phyloP scores from a whole-genome alignment of 1,140 invertebrate genomes.

The Drosophila sp. region DNA sequence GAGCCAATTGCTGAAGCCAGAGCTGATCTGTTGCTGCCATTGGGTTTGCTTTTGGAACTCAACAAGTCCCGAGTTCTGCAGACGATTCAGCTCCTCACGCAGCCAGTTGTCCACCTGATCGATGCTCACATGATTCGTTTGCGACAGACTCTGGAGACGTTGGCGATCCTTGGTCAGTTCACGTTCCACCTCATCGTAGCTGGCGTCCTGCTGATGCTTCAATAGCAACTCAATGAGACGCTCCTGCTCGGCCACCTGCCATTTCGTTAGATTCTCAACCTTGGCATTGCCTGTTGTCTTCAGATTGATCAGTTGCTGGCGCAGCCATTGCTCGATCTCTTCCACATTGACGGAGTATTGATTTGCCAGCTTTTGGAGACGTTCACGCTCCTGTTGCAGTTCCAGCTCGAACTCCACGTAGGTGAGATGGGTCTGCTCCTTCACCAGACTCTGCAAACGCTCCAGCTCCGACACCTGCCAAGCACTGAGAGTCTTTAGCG shows the following conservation, averaged over 20 bases:
- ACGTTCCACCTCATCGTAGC: constrained; percentile 67
- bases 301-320: constrained; percentile 74
- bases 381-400: constrained; percentile 69
- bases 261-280: constrained; percentile 73
- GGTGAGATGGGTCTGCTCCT: constrained; percentile 71
- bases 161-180: constrained; percentile 65
- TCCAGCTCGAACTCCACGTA: constrained; percentile 78
- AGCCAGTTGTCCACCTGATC: constrained; percentile 79
- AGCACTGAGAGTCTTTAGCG: constrained; percentile 61
- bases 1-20: constrained; percentile 68
- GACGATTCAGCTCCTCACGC: constrained; percentile 64
- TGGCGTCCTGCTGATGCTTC: constrained; percentile 72
- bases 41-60: constrained; percentile 71
- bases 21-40: constrained; percentile 74
- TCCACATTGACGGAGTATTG: constrained; percentile 78
- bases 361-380: constrained; percentile 65
- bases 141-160: constrained; percentile 62
- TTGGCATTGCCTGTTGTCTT: constrained; percentile 71
- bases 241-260: constrained; percentile 76
- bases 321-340: constrained; percentile 75
- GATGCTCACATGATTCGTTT: constrained; percentile 73
- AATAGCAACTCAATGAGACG: constrained; percentile 71
- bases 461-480: constrained; percentile 75
- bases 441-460: constrained; percentile 67
- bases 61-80: constrained; percentile 71